These are phyloP conservation scores for Suillia variegata DNA, from an alignment of 2,888 invertebrate species.

Conservation along the genomic window DNA sequence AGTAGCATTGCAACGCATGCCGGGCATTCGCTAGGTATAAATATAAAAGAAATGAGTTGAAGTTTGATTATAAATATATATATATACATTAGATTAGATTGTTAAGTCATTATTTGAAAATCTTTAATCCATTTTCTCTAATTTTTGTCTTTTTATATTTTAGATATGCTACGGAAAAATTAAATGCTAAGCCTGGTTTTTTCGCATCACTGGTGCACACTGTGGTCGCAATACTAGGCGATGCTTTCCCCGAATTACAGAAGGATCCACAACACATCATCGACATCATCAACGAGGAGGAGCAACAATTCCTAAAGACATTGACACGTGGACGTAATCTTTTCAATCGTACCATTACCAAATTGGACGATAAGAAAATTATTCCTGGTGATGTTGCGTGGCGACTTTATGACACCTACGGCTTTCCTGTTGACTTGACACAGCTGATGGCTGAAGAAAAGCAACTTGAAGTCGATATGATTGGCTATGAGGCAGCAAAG, in stretches of 20 bases:
- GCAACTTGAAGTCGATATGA: constrained; percentile 84
- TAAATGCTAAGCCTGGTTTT: constrained; percentile 94
- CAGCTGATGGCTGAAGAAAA: constrained; percentile 98
- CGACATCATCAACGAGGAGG: constrained; percentile 97
- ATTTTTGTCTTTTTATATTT: too few relatives aligned
- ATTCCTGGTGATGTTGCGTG: constrained; percentile 97
- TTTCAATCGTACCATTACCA: constrained; percentile 87
- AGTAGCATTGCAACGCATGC: too few relatives aligned
- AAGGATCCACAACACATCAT: constrained; percentile 91
- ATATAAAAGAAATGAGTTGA: too few relatives aligned
- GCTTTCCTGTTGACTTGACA: constrained; percentile 97
- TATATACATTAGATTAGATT: too few relatives aligned
- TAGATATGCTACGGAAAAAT: constrained; percentile 93
- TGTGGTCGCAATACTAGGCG: constrained; percentile 83
- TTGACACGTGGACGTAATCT: constrained; percentile 87
- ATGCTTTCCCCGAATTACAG: constrained; percentile 78
- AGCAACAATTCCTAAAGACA: constrained; percentile 96
- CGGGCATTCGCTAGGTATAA: too few relatives aligned
- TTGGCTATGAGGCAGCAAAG: constrained; percentile 88
- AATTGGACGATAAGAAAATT: constrained; percentile 72
- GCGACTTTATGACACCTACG: constrained; percentile 98
- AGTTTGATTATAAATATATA: too few relatives aligned
- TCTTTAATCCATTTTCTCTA: too few relatives aligned
- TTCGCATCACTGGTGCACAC: constrained; percentile 88
- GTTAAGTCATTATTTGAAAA: too few relatives aligned